phyloP scores from a whole-genome alignment of 2,888 invertebrate species.

The Dasysyrphus albostriatus region DNA sequence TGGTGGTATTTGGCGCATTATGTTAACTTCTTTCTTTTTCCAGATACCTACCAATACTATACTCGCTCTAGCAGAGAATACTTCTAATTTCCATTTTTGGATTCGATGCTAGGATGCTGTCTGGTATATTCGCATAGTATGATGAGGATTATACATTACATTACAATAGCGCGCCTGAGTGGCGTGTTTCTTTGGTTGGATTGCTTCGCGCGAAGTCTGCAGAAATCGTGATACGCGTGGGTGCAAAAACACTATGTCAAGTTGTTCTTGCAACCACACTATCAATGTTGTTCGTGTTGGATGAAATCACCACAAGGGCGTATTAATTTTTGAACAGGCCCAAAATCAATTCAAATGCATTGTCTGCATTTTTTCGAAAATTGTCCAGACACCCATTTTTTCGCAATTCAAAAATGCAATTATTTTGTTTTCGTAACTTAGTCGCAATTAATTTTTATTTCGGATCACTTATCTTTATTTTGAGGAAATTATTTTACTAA shows the following conservation, averaged over 20 bases:
- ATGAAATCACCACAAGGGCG: not conserved
- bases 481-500: too few relatives aligned
- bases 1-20: constrained; percentile 32
- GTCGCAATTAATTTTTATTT: too few relatives aligned
- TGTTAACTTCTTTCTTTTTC: not conserved
- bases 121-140: not conserved
- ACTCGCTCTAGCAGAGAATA: constrained; percentile 17
- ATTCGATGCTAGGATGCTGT: constrained; percentile 49
- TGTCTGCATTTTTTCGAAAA: too few relatives aligned
- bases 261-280: constrained; percentile 45
- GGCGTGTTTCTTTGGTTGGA: constrained; percentile 72
- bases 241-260: constrained; percentile 69
- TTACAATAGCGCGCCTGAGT: constrained; percentile 71
- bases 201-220: constrained; percentile 60
- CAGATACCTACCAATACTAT: too few relatives aligned
- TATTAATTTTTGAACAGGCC: not conserved
- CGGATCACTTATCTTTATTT: too few relatives aligned
- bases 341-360: not conserved
- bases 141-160: constrained; percentile 72
- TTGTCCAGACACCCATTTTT: too few relatives aligned
- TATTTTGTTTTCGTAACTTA: too few relatives aligned
- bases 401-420: too few relatives aligned
- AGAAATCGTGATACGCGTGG: constrained; percentile 72
- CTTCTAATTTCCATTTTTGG: constrained; percentile 76
- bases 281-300: constrained; percentile 14